Evolutionary conservation across 53 echinoderm and acorn worm species (phyloP).

Genomic region (Mesocentrotus franciscanus): DNA sequence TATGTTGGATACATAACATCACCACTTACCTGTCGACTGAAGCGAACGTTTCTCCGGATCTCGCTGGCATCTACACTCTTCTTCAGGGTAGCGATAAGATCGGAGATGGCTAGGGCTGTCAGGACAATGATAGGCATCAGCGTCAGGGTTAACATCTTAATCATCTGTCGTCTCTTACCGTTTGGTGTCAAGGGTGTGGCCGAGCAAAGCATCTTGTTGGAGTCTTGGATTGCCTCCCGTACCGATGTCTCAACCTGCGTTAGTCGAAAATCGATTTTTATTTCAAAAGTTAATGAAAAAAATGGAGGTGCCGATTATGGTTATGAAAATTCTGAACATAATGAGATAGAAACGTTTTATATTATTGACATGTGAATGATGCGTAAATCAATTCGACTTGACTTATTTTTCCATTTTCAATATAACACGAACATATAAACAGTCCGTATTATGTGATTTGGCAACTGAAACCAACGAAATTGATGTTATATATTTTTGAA

Average conservation of each 20-base stretch:
- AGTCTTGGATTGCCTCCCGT: slow-evolving; percentile 75
- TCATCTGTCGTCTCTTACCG: slow-evolving; percentile 85
- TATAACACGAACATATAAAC: too few species aligned
- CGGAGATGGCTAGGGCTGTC: slow-evolving; percentile 83
- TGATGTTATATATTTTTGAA: too few species aligned
- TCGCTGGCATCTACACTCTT: slow-evolving; percentile 87
- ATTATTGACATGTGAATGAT: too few species aligned
- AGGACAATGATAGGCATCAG: slow-evolving; percentile 88
- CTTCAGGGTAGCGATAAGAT: slow-evolving; percentile 80
- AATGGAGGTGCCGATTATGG: too few species aligned
- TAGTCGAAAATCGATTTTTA: not conserved
- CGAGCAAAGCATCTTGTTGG: slow-evolving; percentile 72
- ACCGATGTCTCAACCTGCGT: slow-evolving; percentile 72
- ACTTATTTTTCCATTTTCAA: too few species aligned
- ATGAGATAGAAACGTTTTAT: too few species aligned
- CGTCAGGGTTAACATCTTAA: slow-evolving; percentile 83
- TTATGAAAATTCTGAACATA: too few species aligned
- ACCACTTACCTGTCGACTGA: slow-evolving; percentile 72
- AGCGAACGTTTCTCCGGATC: slow-evolving; percentile 82
- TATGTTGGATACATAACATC: not conserved
- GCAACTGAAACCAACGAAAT: too few species aligned
- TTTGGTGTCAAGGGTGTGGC: slow-evolving; percentile 79
- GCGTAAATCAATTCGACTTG: too few species aligned
- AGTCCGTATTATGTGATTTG: too few species aligned
- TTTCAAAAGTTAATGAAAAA: not conserved